Conservation (phyloP, 2,888 invertebrate species). For the Eupeodes luniger region DNA sequence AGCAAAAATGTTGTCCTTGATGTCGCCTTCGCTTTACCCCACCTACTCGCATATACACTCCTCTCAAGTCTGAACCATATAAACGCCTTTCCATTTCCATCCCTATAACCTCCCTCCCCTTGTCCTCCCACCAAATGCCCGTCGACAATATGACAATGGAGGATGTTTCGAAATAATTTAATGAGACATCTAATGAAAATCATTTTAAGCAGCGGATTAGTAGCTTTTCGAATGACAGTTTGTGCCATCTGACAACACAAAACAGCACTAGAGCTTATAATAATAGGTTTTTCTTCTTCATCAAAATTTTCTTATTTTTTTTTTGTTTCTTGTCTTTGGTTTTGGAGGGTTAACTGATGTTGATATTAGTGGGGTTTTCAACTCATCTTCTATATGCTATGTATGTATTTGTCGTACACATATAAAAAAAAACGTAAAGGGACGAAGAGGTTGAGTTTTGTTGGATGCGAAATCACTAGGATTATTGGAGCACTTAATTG, state of each 20-base stretch:
- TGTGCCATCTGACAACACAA: constrained; percentile 59
- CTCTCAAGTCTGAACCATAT: not conserved
- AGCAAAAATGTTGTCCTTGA: constrained; percentile 39
- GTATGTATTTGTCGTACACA: too few species aligned
- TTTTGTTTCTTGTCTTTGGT: not conserved
- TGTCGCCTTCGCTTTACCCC: not conserved
- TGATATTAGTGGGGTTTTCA: not conserved
- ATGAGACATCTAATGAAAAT: constrained; percentile 74
- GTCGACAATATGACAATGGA: constrained; percentile 59
- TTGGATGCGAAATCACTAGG: constrained; percentile 11
- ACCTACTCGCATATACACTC: not conserved
- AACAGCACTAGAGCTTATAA: constrained; percentile 24
- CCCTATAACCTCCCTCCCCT: not conserved
- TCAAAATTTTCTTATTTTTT: not conserved
- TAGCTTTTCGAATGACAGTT: constrained; percentile 54
- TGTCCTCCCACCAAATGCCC: not conserved
- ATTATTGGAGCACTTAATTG: constrained; percentile 67
- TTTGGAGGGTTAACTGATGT: not conserved
- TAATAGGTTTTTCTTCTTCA: not conserved
- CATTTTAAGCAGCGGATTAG: constrained; percentile 72
- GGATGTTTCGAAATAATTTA: constrained; percentile 71
- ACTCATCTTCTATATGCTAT: not conserved
- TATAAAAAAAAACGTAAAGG: too few species aligned
- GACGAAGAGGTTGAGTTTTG: not conserved
- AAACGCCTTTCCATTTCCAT: not conserved